These are phyloP conservation scores for Caracal caracal DNA, from an alignment of 2,113 vertebrate species.

Conservation along the genomic window DNA sequence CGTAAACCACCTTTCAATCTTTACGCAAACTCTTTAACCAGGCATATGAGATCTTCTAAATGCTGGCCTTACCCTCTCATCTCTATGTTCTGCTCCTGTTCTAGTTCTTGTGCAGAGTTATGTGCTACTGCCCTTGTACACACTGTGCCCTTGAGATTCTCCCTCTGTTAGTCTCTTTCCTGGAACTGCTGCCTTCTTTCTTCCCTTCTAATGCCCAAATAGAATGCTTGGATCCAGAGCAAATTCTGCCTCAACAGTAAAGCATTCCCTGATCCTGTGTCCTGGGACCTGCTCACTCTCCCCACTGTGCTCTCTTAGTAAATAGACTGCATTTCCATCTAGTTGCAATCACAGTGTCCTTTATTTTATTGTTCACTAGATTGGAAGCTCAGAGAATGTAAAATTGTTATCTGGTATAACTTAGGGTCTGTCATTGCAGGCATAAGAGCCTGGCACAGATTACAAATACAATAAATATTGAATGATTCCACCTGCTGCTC, in stretches of 20 bases:
- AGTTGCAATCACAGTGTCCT: not conserved
- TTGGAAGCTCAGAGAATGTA: not conserved
- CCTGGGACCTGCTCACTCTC: not conserved
- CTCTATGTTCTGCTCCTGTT: not conserved
- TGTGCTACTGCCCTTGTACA: not conserved
- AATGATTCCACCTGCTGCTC: not conserved
- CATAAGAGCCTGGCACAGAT: not conserved
- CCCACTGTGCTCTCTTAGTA: not conserved
- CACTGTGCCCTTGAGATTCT: not conserved
- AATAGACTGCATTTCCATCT: not conserved
- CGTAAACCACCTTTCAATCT: not conserved
- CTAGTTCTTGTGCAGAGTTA: not conserved
- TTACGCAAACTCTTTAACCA: not conserved
- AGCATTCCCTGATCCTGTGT: not conserved
- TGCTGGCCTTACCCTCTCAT: not conserved
- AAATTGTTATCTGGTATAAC: not conserved
- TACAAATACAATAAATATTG: slow-evolving; percentile 9
- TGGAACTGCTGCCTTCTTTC: not conserved
- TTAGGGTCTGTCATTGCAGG: not conserved
- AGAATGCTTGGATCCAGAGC: not conserved
- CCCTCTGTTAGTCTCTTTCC: not conserved
- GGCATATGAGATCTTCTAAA: not conserved
- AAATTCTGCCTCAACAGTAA: not conserved
- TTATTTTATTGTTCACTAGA: not conserved
- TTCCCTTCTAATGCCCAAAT: not conserved